Evolutionary conservation across 1,140 invertebrate genomes (phyloP).

Genomic region (Ooceraea biroi): DNA sequence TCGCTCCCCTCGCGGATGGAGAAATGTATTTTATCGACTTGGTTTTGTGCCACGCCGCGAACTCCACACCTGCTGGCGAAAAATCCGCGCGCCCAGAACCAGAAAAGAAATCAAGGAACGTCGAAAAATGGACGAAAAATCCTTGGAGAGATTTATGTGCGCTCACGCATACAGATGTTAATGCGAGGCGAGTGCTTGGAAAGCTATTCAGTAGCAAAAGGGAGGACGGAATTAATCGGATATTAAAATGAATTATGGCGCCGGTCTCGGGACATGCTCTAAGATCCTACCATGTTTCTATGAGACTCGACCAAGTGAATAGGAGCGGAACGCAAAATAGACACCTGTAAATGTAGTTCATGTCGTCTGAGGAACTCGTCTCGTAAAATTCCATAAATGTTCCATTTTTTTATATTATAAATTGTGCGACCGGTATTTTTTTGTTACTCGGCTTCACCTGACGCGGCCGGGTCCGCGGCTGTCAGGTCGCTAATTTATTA

Average conservation of each 20-base stretch:
- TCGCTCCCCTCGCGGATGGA: conserved; percentile 5
- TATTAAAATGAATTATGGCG: conserved; percentile 56
- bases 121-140: conserved; percentile 4
- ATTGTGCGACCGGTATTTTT: too few relatives aligned
- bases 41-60: conserved; percentile 11
- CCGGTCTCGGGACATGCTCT: background rate
- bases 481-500: too few relatives aligned
- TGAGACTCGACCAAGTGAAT: conserved; percentile 10
- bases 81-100: conserved; percentile 18
- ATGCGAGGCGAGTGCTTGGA: conserved; percentile 5
- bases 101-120: background rate
- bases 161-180: conserved; percentile 22
- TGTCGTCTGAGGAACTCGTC: too few relatives aligned
- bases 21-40: conserved; percentile 40
- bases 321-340: conserved; percentile 5
- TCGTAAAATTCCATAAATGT: background rate
- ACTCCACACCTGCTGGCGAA: conserved; percentile 63
- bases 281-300: background rate
- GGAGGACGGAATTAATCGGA: conserved; percentile 48
- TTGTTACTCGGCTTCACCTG: too few relatives aligned
- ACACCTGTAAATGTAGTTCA: conserved; percentile 5
- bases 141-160: conserved; percentile 15
- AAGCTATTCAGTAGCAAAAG: conserved; percentile 35
- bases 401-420: background rate
- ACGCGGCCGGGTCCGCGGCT: too few relatives aligned